Evolutionary conservation across 2,113 vertebrate genomes (phyloP).

Genomic region (Atrichornis clamosus): DNA sequence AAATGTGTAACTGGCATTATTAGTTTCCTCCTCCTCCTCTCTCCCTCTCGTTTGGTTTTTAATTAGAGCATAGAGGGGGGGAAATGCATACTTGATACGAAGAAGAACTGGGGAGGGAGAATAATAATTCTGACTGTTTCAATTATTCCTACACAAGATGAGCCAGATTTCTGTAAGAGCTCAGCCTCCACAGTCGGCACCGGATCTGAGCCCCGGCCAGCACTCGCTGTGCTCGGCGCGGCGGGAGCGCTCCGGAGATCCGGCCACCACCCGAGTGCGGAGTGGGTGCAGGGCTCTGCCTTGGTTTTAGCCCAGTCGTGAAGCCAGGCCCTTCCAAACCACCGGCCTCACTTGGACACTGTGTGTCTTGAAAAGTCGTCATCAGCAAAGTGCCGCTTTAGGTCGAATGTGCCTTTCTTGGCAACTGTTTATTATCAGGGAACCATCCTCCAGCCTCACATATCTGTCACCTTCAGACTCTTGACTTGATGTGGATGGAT

Average conservation of each 20-base stretch:
- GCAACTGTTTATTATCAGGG: neutral
- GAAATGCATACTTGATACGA: neutral
- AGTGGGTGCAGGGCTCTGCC: neutral
- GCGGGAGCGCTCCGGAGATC: neutral
- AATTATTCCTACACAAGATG: neutral
- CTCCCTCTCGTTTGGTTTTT: slow-evolving; percentile 24
- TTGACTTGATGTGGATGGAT: no score
- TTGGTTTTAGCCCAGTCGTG: neutral
- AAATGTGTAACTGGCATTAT: slow-evolving; percentile 50
- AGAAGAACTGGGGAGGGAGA: neutral
- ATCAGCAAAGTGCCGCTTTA: neutral
- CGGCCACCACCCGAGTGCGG: neutral
- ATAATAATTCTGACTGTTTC: slow-evolving; percentile 23
- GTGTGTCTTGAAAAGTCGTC: neutral
- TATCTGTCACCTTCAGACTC: neutral
- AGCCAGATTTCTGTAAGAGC: neutral
- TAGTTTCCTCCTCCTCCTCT: slow-evolving; percentile 26
- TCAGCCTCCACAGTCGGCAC: neutral
- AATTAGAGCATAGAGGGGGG: slow-evolving; percentile 36
- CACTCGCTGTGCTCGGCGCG: neutral
- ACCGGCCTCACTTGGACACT: fast-evolving
- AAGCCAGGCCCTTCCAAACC: neutral
- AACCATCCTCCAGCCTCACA: fast-evolving
- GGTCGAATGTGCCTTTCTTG: neutral
- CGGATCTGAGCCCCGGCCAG: neutral